Evolutionary conservation across 2,797 vertebrate species (phyloP).

Genomic region (Sebastes oblongus): DNA sequence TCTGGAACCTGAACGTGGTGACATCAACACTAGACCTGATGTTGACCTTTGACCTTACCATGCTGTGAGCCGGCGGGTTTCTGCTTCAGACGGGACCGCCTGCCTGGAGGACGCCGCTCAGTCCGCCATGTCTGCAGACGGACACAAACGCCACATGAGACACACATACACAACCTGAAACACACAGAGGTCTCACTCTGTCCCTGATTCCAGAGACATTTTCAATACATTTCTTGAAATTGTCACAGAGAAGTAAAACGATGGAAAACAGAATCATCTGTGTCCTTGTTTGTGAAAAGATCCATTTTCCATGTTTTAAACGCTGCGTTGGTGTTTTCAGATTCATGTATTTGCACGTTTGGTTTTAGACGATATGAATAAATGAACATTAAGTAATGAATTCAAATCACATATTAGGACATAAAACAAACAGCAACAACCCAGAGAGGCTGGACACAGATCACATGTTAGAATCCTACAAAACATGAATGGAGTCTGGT

Average conservation of each 20-base stretch:
- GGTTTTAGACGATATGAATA: background rate
- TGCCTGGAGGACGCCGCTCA: constrained; percentile 44
- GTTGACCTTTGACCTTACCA: constrained; percentile 62
- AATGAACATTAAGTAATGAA: background rate
- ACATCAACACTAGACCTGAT: background rate
- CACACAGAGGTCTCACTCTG: background rate
- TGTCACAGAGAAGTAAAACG: too few relatives aligned
- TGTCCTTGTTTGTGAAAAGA: background rate
- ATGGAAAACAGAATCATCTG: too few relatives aligned
- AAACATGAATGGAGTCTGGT: background rate
- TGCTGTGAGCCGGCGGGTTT: constrained; percentile 56
- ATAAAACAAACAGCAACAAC: background rate
- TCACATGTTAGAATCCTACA: background rate
- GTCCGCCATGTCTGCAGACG: constrained; percentile 57
- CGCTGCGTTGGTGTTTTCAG: background rate
- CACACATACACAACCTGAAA: background rate
- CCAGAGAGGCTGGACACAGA: background rate
- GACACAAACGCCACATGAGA: constrained; percentile 9
- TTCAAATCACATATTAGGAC: background rate
- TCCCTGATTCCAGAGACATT: background rate
- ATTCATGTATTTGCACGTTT: background rate
- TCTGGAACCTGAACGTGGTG: too few relatives aligned
- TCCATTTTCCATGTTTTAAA: background rate
- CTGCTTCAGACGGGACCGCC: constrained; percentile 47
- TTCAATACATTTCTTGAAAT: too few relatives aligned